phyloP scores from a whole-genome alignment of 35 echinoderm and acorn worm genomes.

The Ophiothrix spiculata region DNA sequence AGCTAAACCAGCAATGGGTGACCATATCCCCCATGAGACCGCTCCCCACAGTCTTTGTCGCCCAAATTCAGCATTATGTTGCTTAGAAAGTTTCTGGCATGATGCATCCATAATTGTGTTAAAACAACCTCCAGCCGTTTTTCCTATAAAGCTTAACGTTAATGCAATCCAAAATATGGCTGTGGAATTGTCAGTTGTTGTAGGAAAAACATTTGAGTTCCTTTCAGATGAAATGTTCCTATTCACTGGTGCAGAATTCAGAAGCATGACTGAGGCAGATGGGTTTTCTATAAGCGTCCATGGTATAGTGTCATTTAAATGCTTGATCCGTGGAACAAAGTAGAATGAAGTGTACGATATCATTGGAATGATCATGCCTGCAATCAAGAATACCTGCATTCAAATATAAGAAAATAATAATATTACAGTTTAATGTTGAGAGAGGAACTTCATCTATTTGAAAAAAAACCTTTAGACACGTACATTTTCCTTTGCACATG shows the following conservation, averaged over 20 bases:
- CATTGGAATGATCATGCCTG: neutral
- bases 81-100: neutral
- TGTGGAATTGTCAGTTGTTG: neutral
- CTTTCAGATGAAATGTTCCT: too few relatives aligned
- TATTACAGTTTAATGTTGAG: too few relatives aligned
- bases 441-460: too few relatives aligned
- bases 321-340: neutral
- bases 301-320: neutral
- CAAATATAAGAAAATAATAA: too few relatives aligned
- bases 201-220: too few relatives aligned
- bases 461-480: too few relatives aligned
- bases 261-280: too few relatives aligned
- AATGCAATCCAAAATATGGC: neutral
- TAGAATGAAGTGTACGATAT: neutral
- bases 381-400: neutral
- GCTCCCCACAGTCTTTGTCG: slow-evolving; percentile 93
- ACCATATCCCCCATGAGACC: slow-evolving; percentile 76
- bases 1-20: slow-evolving; percentile 63
- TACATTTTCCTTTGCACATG: too few relatives aligned
- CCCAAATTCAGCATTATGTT: slow-evolving; percentile 43
- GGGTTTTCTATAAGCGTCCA: neutral
- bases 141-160: neutral
- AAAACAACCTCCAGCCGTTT: neutral
- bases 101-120: neutral
- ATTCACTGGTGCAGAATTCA: too few relatives aligned